Percentiles rank a stretch among this genome's conserved stretches.
phyloP scores from a whole-genome alignment of 1,140 invertebrate genomes.

The Heterodera carotae region DNA sequence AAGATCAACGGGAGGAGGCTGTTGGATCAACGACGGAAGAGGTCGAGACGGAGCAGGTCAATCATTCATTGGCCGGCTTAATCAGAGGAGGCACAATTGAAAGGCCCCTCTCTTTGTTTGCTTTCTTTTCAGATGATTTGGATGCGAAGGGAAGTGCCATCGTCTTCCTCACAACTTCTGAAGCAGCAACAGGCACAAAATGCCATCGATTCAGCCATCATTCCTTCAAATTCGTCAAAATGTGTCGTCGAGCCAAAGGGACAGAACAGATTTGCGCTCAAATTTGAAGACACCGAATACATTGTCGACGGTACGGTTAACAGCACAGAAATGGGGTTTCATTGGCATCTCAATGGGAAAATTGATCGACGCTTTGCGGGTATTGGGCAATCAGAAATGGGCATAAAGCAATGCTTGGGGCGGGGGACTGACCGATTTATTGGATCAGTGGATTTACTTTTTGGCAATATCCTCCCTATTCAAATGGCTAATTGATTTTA shows the following conservation, averaged over 20 bases:
- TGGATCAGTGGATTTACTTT: too few species aligned
- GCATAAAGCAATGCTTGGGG: too few species aligned
- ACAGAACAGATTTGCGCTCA: conserved; percentile 1
- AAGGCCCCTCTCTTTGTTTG: background rate
- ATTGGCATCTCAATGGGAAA: too few species aligned
- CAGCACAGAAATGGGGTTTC: too few species aligned
- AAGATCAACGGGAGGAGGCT: background rate
- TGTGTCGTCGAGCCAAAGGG: background rate
- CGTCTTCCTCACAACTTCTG: background rate
- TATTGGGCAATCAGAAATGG: too few species aligned
- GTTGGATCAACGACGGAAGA: too few species aligned
- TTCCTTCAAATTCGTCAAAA: background rate
- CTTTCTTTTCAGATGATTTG: background rate
- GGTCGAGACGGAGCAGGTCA: background rate
- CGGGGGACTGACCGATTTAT: too few species aligned
- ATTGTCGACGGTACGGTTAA: conserved; percentile 3
- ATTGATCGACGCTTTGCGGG: too few species aligned
- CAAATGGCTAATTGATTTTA: too few species aligned
- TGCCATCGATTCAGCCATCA: background rate
- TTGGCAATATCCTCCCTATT: too few species aligned
- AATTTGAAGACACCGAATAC: conserved; percentile 16
- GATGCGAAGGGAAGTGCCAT: background rate
- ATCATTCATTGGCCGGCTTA: background rate
- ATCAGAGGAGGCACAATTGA: background rate
- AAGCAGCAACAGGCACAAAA: background rate